Evolutionary conservation across 2,797 vertebrate species (phyloP), one percentile per base, ranked within the genome.

Genomic region (Epinephelus awoara): DNA sequence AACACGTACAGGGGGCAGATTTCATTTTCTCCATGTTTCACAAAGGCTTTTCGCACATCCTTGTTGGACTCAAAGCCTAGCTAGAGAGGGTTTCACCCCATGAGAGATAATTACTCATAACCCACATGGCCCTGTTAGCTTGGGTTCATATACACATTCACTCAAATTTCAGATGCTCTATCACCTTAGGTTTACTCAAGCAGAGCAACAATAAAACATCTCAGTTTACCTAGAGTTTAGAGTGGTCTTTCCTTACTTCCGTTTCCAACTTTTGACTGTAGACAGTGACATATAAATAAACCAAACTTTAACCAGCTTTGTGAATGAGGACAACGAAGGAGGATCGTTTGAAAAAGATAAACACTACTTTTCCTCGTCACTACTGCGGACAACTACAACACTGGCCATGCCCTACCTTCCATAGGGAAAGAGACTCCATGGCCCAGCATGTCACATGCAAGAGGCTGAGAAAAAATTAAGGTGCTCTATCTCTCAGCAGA

Each of bases 91-190:
- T 81, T 88, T 83, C 75, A 82, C 77, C 80, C 72, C 86, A 71
- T 73, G 81, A 92, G 88, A 89, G 84, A 85, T 89, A 91, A 92
- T 92, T 93, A 93, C 67, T 71, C 52, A 59, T 76, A 87, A 91
- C 84, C 72, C 72, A 61, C 75, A 67, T 38, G 67, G 69, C 75
- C 83, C 71, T 77, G 85, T 75, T 75, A 85, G 54, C 72, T 67
- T 2, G 29, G 64, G 56, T 88, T 81, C 70, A 84, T 61, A 72
- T 76, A 74, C 74, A 69, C 79, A 55, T 67, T 77, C n/a, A 50
- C 62, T 62, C 51, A 83, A 19, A 74, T 78, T 79, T 64, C 15
- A 82, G 80, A 65, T 56, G 17, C 56, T 61, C 56, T 11, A 58
- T 68, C 59, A 50, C 54, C 67, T 69, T 7, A 14, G 38, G 44